Evolutionary conservation across 2,888 invertebrate genomes (phyloP).

Genomic region (Capitulum mitella): DNA sequence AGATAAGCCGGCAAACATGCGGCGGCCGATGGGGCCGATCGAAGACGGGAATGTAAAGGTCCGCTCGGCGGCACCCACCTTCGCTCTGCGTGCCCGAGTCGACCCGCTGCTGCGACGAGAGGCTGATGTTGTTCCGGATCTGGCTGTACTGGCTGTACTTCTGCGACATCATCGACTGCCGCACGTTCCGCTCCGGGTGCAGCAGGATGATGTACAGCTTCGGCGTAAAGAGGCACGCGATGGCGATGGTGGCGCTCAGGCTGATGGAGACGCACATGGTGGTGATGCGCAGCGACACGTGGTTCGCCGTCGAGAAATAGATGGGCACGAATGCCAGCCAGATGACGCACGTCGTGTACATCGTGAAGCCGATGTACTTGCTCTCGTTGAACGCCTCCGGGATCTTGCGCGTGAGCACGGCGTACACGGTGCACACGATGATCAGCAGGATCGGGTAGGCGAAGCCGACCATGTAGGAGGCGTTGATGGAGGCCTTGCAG

Average conservation of each 20-base stretch:
- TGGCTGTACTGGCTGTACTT: slow-evolving; percentile 33
- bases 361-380: slow-evolving; percentile 97
- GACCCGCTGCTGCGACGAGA: slow-evolving; percentile 27
- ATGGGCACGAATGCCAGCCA: slow-evolving; percentile 97
- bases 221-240: slow-evolving; percentile 86
- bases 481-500: slow-evolving; percentile 84
- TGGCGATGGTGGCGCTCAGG: slow-evolving; percentile 85
- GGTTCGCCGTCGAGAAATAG: slow-evolving; percentile 87
- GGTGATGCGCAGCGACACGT: slow-evolving; percentile 66
- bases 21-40: no score
- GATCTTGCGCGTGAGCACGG: slow-evolving; percentile 88
- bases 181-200: slow-evolving; percentile 79
- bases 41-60: no score
- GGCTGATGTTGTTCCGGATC: slow-evolving; percentile 25
- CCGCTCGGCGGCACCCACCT: slow-evolving; percentile 28
- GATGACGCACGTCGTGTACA: slow-evolving; percentile 97
- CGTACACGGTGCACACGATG: slow-evolving; percentile 81
- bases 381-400: slow-evolving; percentile 99
- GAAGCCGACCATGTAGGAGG: slow-evolving; percentile 89
- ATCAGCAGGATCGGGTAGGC: slow-evolving; percentile 73
- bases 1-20: no score
- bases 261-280: slow-evolving; percentile 95
- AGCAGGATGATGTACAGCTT: slow-evolving; percentile 86
- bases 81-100: slow-evolving; percentile 34
- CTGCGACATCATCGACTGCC: slow-evolving; percentile 52